phyloP scores from a whole-genome alignment of 1,140 invertebrate species.

The Lordiphosa collinella region DNA sequence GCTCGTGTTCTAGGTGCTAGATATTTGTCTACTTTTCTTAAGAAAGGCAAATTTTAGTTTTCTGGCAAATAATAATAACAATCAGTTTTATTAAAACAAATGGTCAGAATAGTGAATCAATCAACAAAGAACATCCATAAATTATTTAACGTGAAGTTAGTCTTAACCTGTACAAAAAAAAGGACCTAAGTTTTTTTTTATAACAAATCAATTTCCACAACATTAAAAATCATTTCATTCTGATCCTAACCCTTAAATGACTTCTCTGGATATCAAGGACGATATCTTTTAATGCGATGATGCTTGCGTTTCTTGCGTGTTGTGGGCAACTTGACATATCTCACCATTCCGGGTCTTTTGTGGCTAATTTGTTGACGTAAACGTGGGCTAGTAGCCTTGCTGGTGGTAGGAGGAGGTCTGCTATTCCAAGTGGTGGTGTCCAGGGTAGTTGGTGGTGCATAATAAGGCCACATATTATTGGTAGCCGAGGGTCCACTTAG shows the following conservation, averaged over 20 bases:
- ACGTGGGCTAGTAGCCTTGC: conserved; percentile 1
- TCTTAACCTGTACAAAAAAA: too few species aligned
- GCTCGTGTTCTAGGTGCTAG: too few species aligned
- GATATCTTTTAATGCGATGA: conserved; percentile 62
- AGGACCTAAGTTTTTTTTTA: too few species aligned
- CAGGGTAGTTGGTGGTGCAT: conserved; percentile 9
- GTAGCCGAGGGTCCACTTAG: not conserved
- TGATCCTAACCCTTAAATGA: too few species aligned
- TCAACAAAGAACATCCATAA: too few species aligned
- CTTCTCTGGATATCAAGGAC: conserved; percentile 10
- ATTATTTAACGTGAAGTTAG: not conserved
- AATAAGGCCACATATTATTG: conserved; percentile 5
- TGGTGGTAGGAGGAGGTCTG: not conserved
- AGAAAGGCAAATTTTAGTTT: too few species aligned
- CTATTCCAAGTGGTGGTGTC: not conserved
- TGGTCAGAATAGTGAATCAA: too few species aligned
- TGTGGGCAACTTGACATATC: conserved; percentile 46
- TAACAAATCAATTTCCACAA: too few species aligned
- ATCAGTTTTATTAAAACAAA: too few species aligned
- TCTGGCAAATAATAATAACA: too few species aligned
- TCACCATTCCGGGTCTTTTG: conserved; percentile 17
- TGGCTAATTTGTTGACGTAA: conserved; percentile 13
- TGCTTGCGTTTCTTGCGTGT: conserved; percentile 59
- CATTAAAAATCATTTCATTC: too few species aligned
- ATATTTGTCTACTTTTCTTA: too few species aligned